Base-by-base conservation (phyloP, 2,888 invertebrate species). In the Parnassius apollo region DNA sequence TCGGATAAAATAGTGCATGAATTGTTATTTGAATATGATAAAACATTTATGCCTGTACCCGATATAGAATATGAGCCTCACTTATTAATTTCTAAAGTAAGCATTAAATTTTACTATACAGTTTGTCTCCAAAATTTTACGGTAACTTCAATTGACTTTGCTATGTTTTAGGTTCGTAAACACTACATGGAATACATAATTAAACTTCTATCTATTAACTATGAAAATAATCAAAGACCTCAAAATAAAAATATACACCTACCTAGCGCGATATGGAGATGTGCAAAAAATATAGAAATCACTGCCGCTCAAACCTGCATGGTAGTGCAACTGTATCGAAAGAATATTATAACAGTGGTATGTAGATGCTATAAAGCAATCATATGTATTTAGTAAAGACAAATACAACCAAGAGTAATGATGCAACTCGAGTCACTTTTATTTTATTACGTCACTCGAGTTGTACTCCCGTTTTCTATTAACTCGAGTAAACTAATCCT, bases 231-330 rank as follows among this genome's bases (percentile, higher is more conserved):
- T 66, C 88, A 88, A 63, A 86, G 77, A 68, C 78, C 87, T 11
- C 62, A 82, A 0, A 85, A 86, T 59, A 89, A 89, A 65, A 89
- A 87, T 61, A 82, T 86, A 42, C 86, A 88, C 69, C 73, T 91
- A 49, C 92, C 92, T 0, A 88, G 88, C 78, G 89, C 86, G 65
- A 90, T 92, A 67, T 88, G 89, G 88, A 82, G 86, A 71, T 91
- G 91, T 73, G 91, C 92, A 44, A 87, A 88, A 69, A 76, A 74
- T 57, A 81, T 92, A 61, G 92, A 92, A 76, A 81, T 81, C 69
- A 77, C 81, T 63, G 92, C 92, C 54, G 88, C 87, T 4, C 85
- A 86, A 62, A 78, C 81, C 18, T 86, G 88, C 60, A 92, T 92
- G 91, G 83, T 89, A 13, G 82, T 83, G 2, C 85, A 90, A 53